Base-by-base conservation (phyloP, 2,888 invertebrate genomes). In the Lydus trimaculatus region DNA sequence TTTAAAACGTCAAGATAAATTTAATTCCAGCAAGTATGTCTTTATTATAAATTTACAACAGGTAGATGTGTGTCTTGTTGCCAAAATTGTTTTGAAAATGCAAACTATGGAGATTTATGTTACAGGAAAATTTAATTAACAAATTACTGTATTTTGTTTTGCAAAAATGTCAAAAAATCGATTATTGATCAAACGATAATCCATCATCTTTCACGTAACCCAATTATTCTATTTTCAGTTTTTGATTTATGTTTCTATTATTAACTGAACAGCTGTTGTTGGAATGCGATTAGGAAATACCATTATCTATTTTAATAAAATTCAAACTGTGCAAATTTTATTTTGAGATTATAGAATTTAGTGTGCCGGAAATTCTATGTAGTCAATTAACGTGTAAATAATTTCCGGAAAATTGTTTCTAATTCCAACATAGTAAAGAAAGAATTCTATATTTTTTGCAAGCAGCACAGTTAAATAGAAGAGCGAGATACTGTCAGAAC, bases 1-100 rank as follows among this genome's bases (percentile, higher is more conserved):
- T 60, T 20, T 36, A 31, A 60, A 31, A 33, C 36, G 60, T 60
- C 60, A 33, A 33, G 60, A 33, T 60, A 60, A 60, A 60, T 60
- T 60, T 60, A 60, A 48, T 48, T 20, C 48, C 9, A 23, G 48
- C 20, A 48, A 23, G 20, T 20, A 48, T 48, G 48, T 48, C 48
- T 48, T 48, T 20, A 48, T 48, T 48, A 48, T 20, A 23, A 2
- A 8, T 36, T 3, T 43, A 43, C 7, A 43, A 43, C 43, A 48
- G 48, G 48, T 48, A 48, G 20, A 48, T 48, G 23, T 48, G 20
- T 48, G 20, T 48, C 48, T 20, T 20, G 1, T 9, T 48, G 48
- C 20, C 48, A 20, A 48, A 48, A 48, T 9, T 48, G 0, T 7
- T 6, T n/a, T 43, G n/a, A 36, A 36, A 36, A 15, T 36, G 48